Percentiles rank a stretch among this genome's conserved stretches.
Evolutionary conservation across 2,888 invertebrate genomes (phyloP).

Genomic region (Margaritifera margaritifera): DNA sequence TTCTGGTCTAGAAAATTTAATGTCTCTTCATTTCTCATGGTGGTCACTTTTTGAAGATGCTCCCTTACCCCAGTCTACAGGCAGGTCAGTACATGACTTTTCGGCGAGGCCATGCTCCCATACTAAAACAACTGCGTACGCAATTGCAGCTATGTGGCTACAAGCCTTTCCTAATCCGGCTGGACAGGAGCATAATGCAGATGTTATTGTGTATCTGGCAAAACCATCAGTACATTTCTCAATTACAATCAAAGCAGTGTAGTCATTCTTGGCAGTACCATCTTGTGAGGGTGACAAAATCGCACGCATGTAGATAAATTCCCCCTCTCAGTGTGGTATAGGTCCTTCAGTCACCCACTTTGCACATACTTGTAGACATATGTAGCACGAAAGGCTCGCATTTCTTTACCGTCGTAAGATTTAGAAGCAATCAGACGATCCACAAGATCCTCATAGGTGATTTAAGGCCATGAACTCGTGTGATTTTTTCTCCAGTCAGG

Average conservation of each 20-base stretch:
- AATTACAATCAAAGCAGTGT: no score
- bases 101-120: slow-evolving; percentile 17
- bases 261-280: slow-evolving; percentile 1
- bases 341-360: slow-evolving; percentile 24
- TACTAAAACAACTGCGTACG: slow-evolving; percentile 13
- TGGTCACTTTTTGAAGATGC: no score
- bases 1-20: no score
- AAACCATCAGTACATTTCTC: no score
- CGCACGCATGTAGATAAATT: not conserved
- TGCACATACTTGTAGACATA: slow-evolving; percentile 29
- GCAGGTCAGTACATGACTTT: slow-evolving; percentile 17
- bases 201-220: not conserved
- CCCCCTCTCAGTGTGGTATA: slow-evolving; percentile 2
- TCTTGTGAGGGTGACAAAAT: slow-evolving; percentile 7
- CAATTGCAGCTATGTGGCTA: slow-evolving; percentile 19
- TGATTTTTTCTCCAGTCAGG: no score
- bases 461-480: no score
- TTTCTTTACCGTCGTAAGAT: no score
- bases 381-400: slow-evolving; percentile 19
- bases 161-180: slow-evolving; percentile 13
- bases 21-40: no score
- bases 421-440: no score
- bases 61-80: no score
- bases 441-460: no score
- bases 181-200: slow-evolving; percentile 18